Evolutionary conservation across 1,140 invertebrate species (phyloP), one percentile per base, ranked within the genome.

Genomic region (Zeugodacus cucurbitae): DNA sequence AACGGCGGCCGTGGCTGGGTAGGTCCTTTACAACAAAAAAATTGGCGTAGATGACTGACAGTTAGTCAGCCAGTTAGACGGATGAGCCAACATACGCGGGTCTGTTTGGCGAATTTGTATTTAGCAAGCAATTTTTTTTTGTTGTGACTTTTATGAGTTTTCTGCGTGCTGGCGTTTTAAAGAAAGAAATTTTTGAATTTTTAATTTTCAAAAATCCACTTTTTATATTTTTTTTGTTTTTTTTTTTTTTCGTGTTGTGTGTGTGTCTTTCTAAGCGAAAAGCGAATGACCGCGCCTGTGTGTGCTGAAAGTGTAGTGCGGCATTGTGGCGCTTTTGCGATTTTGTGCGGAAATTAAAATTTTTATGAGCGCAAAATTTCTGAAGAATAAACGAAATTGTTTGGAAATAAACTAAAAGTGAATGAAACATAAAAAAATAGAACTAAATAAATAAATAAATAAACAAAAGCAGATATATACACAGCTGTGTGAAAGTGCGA

Each of bases 141-240:
- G 5, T 70, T 48, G 48, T 29, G 74, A 82, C n/a, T 82, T 82
- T 44, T 37, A 6, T 41, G 20, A 22, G 4, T 20, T 74, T 26
- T 82, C 41, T 82, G 74, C 41, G 74, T 34, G 74, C 74, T 82
- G 74, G 74, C 41, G 74, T 37, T 82, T 48, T 17, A 48, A 82
- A 22, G 20, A 70, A 32, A 70, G 26, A 34, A 62, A 26, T n/a
- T 62, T 62, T 62, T 4, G 14, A 37, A 41, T 37, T 74, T 70
- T 74, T n/a, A 82, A 82, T 54, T 82, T 82, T 82, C 22, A 82
- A 70, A 82, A 48, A 54, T 82, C 41, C 37, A 5, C n/a, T 70
- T 70, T 41, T 22, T 0, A n/a, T 22, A 78, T 32, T 70, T 17
- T 70, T 17, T 70, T 54, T 54, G 64, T 37, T 8, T 34, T 7